Base-by-base conservation (phyloP, 2,797 vertebrate species). In the Arrhamphus sclerolepis region DNA sequence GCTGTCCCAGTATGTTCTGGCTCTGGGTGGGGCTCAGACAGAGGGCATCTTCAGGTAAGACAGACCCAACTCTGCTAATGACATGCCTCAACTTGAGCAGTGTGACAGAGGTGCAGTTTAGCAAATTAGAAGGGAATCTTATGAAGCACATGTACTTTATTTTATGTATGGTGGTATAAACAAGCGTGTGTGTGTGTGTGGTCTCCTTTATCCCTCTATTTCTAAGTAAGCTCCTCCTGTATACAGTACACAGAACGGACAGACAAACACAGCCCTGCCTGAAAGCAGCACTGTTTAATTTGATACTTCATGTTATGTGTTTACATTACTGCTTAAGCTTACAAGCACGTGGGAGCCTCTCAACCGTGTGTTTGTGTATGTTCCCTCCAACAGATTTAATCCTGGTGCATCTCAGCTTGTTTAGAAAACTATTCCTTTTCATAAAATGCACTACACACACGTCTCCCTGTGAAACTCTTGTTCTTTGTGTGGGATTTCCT, bases 41-140 rank as follows among this genome's bases (percentile, higher is more conserved):
- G 96, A 97, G 83, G 96, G 96, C 53, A 97, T 97, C 89, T 97
- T 97, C 91, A 95, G 96, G 96, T 97, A 81, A 90, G 81, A 60
- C 6, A 1, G 20, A 57, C 47, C 40, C 47, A 21, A 14, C 40
- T 47, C 47, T 31, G 38, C 28, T 42, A 18, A 51, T 55, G 18
- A 54, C 79, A 50, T 60, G 75, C 26, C 58, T 62, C 4, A 0
- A 63, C 71, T 46, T 53, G 68, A 66, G 54, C 51, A 17, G 29
- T 4, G 43, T 42, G 20, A 28, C 50, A 54, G 44, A 46, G 49
- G 34, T 31, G 56, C 47, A 67, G 52, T 56, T 4, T 44, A 40
- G 6, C 47, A 67, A 80, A 82, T 74, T 47, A 70, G 39, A 82
- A 58, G 48, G 41, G 42, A 28, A 34, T 69, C 21, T 58, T 31